These are phyloP conservation scores for Oeneis ivallda DNA, from an alignment of 2,888 invertebrate genomes.

Conservation along the genomic window DNA sequence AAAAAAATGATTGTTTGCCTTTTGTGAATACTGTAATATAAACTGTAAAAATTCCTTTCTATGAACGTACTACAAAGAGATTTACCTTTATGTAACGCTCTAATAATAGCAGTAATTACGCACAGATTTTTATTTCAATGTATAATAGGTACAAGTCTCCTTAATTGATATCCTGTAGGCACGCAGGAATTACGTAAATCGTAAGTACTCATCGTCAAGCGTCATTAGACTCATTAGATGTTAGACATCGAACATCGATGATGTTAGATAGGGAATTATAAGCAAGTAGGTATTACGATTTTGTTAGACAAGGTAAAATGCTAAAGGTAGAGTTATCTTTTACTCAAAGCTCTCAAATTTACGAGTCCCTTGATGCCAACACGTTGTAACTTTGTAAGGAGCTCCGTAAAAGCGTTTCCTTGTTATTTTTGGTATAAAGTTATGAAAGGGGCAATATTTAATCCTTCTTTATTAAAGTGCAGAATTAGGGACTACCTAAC, in stretches of 20 bases:
- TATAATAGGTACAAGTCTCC: conserved; percentile 36
- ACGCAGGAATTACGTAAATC: conserved; percentile 48
- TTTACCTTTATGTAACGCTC: conserved; percentile 21
- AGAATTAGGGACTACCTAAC: not conserved
- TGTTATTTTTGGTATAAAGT: conserved; percentile 28
- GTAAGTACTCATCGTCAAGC: conserved; percentile 50
- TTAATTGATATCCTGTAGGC: conserved; percentile 55
- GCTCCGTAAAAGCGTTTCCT: conserved; percentile 37
- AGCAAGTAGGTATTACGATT: conserved; percentile 1
- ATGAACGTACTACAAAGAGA: not conserved
- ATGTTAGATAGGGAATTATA: conserved; percentile 15
- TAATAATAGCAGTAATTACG: conserved; percentile 45
- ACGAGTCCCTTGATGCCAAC: conserved; percentile 24
- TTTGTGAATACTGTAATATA: not conserved
- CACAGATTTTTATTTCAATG: conserved; percentile 43
- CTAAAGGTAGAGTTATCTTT: too few relatives aligned
- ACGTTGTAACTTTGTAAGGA: conserved; percentile 18
- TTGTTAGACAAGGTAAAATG: conserved; percentile 22
- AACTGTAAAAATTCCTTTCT: not conserved
- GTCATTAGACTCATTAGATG: conserved; percentile 50
- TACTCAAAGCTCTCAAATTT: conserved; percentile 5
- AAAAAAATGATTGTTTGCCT: not conserved
- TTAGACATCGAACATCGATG: too few relatives aligned
- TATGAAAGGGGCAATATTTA: conserved; percentile 15
- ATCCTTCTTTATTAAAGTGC: conserved; percentile 1